Evolutionary conservation across 1,140 invertebrate genomes (phyloP).

Genomic region (Mycetomoellerius zeteki): DNA sequence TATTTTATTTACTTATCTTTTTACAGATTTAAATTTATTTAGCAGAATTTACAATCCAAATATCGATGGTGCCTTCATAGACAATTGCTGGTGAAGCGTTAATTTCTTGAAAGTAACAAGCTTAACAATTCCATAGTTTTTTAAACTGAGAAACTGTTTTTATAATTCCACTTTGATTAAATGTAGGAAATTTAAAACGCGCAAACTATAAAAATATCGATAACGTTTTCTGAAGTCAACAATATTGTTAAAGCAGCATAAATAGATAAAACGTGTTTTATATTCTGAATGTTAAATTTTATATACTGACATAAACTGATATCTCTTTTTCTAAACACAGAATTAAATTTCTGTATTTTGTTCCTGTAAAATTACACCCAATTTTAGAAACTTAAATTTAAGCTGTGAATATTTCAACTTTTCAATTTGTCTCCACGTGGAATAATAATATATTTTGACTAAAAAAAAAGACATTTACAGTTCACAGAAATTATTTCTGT

Average conservation of each 20-base stretch:
- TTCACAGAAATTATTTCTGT: not conserved
- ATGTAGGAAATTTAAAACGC: not conserved
- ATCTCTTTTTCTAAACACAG: not conserved
- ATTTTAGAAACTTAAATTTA: slow-evolving; percentile 1
- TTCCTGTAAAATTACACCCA: not conserved
- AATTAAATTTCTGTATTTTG: no score
- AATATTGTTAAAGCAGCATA: not conserved
- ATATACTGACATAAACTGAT: not conserved
- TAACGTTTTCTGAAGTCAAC: not conserved
- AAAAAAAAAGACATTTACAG: not conserved
- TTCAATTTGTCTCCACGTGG: no score
- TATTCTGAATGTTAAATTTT: not conserved
- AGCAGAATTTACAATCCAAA: no score
- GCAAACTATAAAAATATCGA: not conserved
- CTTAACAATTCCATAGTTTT: no score
- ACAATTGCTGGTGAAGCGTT: no score
- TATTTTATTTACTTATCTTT: no score
- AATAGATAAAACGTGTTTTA: slow-evolving; percentile 4
- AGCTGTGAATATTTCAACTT: not conserved
- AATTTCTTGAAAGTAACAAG: not conserved
- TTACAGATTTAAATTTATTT: no score
- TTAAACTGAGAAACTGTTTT: not conserved
- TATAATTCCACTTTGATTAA: not conserved
- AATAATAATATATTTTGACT: no score
- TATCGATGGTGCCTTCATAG: no score